Percentiles rank a stretch among this genome's conserved stretches.
phyloP scores from a whole-genome alignment of 35 echinoderm and acorn worm species.

The Anneissia japonica region DNA sequence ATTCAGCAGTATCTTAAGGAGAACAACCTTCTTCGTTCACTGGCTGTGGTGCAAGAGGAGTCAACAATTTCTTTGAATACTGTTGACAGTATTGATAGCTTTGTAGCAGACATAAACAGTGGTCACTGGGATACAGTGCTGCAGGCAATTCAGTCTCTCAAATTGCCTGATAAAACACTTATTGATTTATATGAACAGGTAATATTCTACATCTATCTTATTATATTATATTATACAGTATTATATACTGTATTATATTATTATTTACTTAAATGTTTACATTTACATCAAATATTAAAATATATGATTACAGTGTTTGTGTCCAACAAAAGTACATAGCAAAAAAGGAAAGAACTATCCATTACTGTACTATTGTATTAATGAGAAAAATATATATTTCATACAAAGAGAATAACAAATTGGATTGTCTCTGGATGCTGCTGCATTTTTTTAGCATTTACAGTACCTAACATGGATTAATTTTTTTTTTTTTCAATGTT shows the following conservation, averaged over 20 bases:
- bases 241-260: no score
- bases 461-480: no score
- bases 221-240: no score
- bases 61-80: slow-evolving; percentile 88
- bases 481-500: no score
- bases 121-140: slow-evolving; percentile 98
- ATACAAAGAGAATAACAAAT: no score
- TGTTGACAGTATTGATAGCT: slow-evolving; percentile 95
- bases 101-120: slow-evolving; percentile 95
- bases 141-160: slow-evolving; percentile 94
- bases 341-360: neutral
- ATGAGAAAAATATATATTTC: no score
- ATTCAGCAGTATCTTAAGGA: slow-evolving; percentile 98
- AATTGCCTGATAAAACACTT: slow-evolving; percentile 87
- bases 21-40: slow-evolving; percentile 58
- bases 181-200: slow-evolving; percentile 99
- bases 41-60: slow-evolving; percentile 77
- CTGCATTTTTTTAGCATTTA: no score
- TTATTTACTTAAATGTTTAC: no score
- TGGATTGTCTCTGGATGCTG: no score
- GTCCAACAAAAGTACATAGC: neutral
- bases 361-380: neutral
- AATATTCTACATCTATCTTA: neutral
- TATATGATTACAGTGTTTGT: neutral
- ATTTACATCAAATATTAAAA: no score